Evolutionary conservation across 2,797 vertebrate genomes (phyloP), one percentile per base, ranked within the genome.

Genomic region (Pampus argenteus): DNA sequence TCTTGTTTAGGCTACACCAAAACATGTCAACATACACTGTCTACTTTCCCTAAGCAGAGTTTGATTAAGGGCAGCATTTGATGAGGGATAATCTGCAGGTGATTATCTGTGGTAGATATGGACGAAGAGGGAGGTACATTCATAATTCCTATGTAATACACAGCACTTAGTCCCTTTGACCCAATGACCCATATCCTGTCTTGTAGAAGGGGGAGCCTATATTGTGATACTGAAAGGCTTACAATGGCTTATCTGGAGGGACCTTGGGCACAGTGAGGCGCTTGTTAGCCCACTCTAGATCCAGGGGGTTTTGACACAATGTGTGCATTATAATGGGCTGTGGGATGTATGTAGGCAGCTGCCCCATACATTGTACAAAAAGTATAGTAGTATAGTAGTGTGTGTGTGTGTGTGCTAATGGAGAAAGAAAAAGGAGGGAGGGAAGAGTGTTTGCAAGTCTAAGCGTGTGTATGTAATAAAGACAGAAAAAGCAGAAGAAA

Each of bases 121-220:
- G 60, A 73, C 44, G 68, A 75, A 54, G 59, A 65, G 51, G 28
- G 42, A 71, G 45, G 26, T 60, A 85, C 71, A 80, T 82, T 82
- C 82, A 91, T 90, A 89, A 92, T 91, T 89, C 89, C 91, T 48
- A 76, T 88, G 87, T 90, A 89, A 88, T 88, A 88, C 89, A 75
- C 77, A 68, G 76, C 72, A 82, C 83, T 88, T 83, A 84, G 88
- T 86, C 85, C 79, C 71, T 81, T 70, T 91, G 92, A 92, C 92
- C 93, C 87, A 88, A 72, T 93, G 90, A 89, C 93, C 91, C 68
- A 93, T 82, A 93, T 93, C 88, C 88, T 67, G 86, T 81, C 90
- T 91, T 87, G 79, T 87, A 80, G 81, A 83, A 74, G 64, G 61
- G 69, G 85, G 76, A 76, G 86, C 40, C 78, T 87, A 79, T 89